Percentiles rank a stretch among this genome's conserved stretches.
Conservation (phyloP, 2,113 vertebrate species). For the Colossoma macropomum region DNA sequence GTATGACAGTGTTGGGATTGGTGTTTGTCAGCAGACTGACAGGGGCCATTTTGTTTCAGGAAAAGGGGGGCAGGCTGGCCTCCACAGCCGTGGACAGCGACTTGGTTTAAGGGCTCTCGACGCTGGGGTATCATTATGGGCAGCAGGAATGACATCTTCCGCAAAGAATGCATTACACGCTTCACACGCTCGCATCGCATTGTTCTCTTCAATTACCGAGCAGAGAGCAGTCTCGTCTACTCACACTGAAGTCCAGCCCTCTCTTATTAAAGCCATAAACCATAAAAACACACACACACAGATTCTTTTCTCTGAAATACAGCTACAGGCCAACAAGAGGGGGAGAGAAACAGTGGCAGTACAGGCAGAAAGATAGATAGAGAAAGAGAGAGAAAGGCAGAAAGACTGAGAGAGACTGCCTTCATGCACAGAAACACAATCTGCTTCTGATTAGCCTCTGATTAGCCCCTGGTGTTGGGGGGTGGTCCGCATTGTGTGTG, state of each 20-base stretch:
- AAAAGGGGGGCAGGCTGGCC: not conserved
- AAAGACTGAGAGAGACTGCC: conserved; percentile 24
- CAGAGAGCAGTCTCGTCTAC: not conserved
- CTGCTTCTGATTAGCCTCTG: conserved; percentile 66
- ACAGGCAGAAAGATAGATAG: conserved; percentile 3
- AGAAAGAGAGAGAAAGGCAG: not conserved
- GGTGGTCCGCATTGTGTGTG: conserved; percentile 52
- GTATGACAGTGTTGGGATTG: not conserved
- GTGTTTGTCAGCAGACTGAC: not conserved
- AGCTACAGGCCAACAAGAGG: not conserved
- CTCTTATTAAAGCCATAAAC: conserved; percentile 22
- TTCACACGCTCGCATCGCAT: not conserved
- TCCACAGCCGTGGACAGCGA: not conserved
- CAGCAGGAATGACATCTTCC: conserved; percentile 10
- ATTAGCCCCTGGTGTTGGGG: conserved; percentile 59
- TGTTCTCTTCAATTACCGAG: conserved; percentile 1
- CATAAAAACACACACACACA: conserved; percentile 26
- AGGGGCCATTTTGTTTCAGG: not conserved
- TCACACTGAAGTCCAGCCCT: not conserved
- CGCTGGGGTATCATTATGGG: not conserved
- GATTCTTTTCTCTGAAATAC: not conserved
- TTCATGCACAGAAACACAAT: conserved; percentile 62
- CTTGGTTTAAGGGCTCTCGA: not conserved
- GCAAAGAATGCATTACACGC: conserved; percentile 24
- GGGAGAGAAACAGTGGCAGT: not conserved